Evolutionary conservation across 2,113 vertebrate species (phyloP), one percentile per base, ranked within the genome.

Genomic region (Microcebus griseorufus): DNA sequence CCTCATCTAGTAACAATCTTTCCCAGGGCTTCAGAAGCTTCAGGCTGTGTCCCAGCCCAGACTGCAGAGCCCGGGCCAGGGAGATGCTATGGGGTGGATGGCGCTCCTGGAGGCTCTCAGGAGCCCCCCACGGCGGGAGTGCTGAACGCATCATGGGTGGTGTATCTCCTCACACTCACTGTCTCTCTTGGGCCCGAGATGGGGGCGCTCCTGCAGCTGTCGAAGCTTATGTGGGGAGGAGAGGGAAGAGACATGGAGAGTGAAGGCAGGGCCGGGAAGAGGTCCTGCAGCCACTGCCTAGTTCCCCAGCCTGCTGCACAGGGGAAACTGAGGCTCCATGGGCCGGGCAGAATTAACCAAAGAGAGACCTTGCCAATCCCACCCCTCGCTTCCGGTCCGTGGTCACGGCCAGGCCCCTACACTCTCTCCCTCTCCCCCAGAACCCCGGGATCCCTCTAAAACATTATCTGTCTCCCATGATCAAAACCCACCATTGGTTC

Each of bases 71-170:
- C 29, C 3, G 42, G 65, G 45, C 76, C 69, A 51, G 42, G 51
- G 34, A 37, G 25, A 51, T n/a, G 18, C 10, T 7, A 76, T 12
- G 6, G 25, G 51, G 4, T 4, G n/a, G 8, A 11, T 20, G n/a
- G 37, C 37, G 7, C 9, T 9, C n/a, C 48, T 5, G 25, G 65
- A 55, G 64, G 7, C 45, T 3, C 75, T 97, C 96, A 97, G 90
- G 79, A 88, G 72, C 10, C 14, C n/a, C 64, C 42, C 32, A 3
- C 0, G 0, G 87, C 76, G 0, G 75, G 25, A 51, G 82, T 92
- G 75, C 97, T 94, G 4, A 90, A 94, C 62, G 93, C 37, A 0
- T 98, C 97, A 96, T 99, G 98, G 7, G 97, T 96, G 89, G 93
- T 98, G 88, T 98, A 98, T 6, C 88, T 94, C 10, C 3, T 97